Base-by-base conservation (phyloP, 2,113 vertebrate genomes). In the Apodemus speciosus region DNA sequence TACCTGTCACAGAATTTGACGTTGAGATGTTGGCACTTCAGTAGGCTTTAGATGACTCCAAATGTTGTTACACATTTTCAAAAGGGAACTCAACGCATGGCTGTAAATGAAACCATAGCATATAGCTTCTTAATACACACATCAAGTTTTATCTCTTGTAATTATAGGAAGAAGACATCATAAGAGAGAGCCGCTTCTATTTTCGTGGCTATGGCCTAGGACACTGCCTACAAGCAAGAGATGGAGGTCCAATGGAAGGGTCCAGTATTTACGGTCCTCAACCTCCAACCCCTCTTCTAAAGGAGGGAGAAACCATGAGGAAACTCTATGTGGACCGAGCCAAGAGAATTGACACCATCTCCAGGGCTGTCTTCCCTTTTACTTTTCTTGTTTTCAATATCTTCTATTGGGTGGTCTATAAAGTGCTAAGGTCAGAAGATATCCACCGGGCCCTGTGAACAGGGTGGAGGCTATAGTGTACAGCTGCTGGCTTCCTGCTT, bases 401-500 rank as follows among this genome's bases (percentile, higher is more conserved):
- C 97, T 99, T 99, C 98, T 99, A 99, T 97, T 99, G 99, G 99
- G 93, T 99, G 9, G 96, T 99, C 94, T 99, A 99, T 97, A 99
- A 99, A 99, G 99, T 99, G 94, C 98, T 99, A 97, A 97, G 97
- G 94, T 98, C 98, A 0, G 99, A 99, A 97, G 99, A 99, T 96
- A 98, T 99, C 96, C 99, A 99, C 94, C 95, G 97, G 49, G 97
- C 98, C 96, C 97, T 98, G 89, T 98, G 97, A 98, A 92, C 58
- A 32, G 3, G 43, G 35, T 79, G 46, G 86, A 11, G 10, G 56
- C 25, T 87, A 84, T 7, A 69, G 46, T 80, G 16, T 87, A 32
- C 69, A 81, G 79, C 51, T 85, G 4, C 88, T 86, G 87, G 64
- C 79, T 91, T 92, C 80, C 69, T 92, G 73, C 71, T 89, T 96